phyloP scores from a whole-genome alignment of 2,888 invertebrate genomes.

The Lasioglossum figueresi region DNA sequence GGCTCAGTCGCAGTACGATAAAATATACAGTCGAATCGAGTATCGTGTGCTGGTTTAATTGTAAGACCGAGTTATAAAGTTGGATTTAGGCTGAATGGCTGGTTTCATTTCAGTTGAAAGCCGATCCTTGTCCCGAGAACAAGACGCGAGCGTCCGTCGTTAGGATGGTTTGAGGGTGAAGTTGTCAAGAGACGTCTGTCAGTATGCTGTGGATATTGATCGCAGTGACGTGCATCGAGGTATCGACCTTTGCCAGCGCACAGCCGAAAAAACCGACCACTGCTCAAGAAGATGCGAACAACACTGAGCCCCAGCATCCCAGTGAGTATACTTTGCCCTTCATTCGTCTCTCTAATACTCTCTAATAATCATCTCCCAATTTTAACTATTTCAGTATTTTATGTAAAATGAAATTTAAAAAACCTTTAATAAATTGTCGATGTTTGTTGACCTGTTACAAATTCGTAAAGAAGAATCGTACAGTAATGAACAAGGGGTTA shows the following conservation, averaged over 20 bases:
- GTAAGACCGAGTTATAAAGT: background rate
- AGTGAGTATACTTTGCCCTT: constrained; percentile 57
- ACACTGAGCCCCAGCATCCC: constrained; percentile 74
- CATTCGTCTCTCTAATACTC: background rate
- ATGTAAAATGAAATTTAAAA: too few species aligned
- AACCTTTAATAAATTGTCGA: background rate
- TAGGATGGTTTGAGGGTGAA: constrained; percentile 74
- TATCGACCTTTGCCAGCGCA: constrained; percentile 78
- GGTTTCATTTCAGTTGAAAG: constrained; percentile 18
- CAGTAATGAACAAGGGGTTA: too few species aligned
- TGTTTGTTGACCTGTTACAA: too few species aligned
- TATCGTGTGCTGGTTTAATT: background rate
- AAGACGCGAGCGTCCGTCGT: constrained; percentile 46
- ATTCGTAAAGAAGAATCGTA: too few species aligned
- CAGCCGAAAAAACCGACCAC: constrained; percentile 73
- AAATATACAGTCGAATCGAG: background rate
- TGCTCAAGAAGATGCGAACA: constrained; percentile 73
- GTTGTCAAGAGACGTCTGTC: constrained; percentile 67
- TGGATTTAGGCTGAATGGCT: background rate
- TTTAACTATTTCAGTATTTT: background rate
- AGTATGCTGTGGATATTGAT: constrained; percentile 80
- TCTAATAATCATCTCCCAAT: too few species aligned
- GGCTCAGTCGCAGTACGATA: background rate
- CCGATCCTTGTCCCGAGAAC: constrained; percentile 33
- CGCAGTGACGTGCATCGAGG: constrained; percentile 77